Conservation (phyloP, 2,797 vertebrate genomes). For the Tarsius wallacei region DNA sequence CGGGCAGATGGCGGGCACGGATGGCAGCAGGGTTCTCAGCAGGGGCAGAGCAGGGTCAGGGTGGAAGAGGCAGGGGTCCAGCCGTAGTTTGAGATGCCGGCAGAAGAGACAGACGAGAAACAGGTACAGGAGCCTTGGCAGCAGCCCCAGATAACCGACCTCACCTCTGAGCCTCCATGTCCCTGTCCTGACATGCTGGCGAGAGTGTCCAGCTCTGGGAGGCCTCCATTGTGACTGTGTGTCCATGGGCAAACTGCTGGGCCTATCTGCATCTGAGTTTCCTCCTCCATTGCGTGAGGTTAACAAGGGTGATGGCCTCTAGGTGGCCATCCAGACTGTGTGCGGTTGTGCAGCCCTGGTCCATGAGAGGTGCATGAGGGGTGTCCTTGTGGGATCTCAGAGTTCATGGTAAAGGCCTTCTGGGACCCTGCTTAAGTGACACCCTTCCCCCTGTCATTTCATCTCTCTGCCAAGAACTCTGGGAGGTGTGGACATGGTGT, state of each 20-base stretch:
- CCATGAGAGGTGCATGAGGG: background rate
- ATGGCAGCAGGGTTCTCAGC: background rate
- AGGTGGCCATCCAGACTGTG: background rate
- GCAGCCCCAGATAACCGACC: background rate
- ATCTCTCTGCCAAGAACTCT: background rate
- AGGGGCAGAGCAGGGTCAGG: background rate
- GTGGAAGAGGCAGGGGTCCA: background rate
- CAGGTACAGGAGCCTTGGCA: background rate
- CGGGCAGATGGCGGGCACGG: background rate
- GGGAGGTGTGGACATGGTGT: background rate
- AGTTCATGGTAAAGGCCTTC: background rate
- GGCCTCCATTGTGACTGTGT: background rate
- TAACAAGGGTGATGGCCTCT: background rate
- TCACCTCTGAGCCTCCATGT: background rate
- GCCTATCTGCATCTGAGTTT: background rate
- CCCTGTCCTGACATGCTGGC: background rate
- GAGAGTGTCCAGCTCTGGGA: background rate
- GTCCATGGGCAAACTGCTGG: background rate
- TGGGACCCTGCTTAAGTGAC: rapidly evolving
- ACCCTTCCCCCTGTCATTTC: rapidly evolving
- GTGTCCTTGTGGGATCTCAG: background rate
- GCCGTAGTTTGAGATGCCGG: rapidly evolving
- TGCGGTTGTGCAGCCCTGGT: rapidly evolving
- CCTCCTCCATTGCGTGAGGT: background rate
- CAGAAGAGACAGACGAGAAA: background rate